A percentile compares a stretch with the other conserved stretches of the same genome.
Evolutionary conservation across 1,140 invertebrate genomes (phyloP).

Genomic region (Rhyzopertha dominica): DNA sequence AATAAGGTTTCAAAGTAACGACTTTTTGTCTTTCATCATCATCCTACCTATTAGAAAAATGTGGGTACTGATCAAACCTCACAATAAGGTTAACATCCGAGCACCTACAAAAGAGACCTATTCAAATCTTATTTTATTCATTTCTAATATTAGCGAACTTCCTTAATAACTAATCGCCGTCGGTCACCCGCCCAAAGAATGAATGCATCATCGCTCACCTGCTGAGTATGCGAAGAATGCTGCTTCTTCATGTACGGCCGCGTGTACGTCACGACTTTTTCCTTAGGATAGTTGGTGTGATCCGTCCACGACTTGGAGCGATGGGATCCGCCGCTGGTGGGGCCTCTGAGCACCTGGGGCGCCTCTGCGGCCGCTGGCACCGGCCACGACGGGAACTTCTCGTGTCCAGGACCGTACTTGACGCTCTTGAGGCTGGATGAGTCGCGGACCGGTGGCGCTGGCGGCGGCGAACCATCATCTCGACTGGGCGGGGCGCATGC

Average conservation of each 20-base stretch:
- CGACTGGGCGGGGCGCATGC: constrained; percentile 13
- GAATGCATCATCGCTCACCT: too few species aligned
- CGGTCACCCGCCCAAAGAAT: too few species aligned
- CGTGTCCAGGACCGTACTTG: constrained; percentile 69
- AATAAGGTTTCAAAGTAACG: too few species aligned
- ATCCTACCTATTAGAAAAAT: too few species aligned
- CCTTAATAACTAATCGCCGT: too few species aligned
- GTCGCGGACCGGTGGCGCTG: constrained; percentile 61
- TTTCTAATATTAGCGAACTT: too few species aligned
- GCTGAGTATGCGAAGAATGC: constrained; percentile 61
- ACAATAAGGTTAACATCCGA: too few species aligned
- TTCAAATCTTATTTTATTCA: too few species aligned
- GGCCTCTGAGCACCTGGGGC: constrained; percentile 47
- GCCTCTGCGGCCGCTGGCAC: constrained; percentile 51
- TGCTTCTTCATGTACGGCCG: constrained; percentile 63
- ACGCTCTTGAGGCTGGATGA: constrained; percentile 63
- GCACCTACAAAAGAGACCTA: too few species aligned
- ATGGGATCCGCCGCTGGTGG: constrained; percentile 52
- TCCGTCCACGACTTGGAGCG: constrained; percentile 71
- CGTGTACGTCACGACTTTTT: constrained; percentile 60
- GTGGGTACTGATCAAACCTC: too few species aligned
- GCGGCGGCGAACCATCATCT: constrained; percentile 48
- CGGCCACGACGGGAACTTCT: constrained; percentile 78
- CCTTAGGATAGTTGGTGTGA: constrained; percentile 69
- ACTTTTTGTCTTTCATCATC: too few species aligned